Conservation (phyloP, 2,888 invertebrate species). For the Entomobrya multifasciata region DNA sequence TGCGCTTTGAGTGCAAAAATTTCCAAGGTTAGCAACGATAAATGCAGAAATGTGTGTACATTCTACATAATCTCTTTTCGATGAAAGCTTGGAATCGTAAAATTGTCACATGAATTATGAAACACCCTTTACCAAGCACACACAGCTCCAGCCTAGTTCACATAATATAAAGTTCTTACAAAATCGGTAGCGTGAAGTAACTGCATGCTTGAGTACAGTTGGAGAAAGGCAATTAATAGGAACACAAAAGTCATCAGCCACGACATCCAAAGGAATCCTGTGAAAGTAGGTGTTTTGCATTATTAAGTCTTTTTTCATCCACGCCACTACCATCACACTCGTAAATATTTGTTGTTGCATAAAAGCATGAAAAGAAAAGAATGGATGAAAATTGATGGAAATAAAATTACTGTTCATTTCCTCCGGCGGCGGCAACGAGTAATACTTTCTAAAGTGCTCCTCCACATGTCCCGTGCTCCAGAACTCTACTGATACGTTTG, state of each 20-base stretch:
- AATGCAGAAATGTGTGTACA: no score
- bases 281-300: no score
- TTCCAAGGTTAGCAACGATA: no score
- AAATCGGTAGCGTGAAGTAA: slow-evolving; percentile 39
- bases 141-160: no score
- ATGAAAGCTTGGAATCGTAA: no score
- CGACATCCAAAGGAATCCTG: slow-evolving; percentile 23
- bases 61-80: no score
- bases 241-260: slow-evolving; percentile 23
- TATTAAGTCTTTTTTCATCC: not conserved
- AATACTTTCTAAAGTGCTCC: slow-evolving; percentile 45
- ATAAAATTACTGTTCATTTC: slow-evolving; percentile 36
- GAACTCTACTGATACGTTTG: slow-evolving; percentile 28
- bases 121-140: no score
- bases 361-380: not conserved
- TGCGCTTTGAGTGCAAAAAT: no score
- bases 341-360: not conserved
- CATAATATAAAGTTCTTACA: no score
- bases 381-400: slow-evolving; percentile 5
- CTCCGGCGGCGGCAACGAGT: slow-evolving; percentile 24
- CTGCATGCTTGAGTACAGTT: slow-evolving; percentile 8
- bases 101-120: no score
- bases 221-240: slow-evolving; percentile 3
- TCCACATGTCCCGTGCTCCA: not conserved
- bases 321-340: no score